Percentiles rank a stretch among this genome's conserved stretches.
phyloP scores from a whole-genome alignment of 2,113 vertebrate genomes.

The Ahaetulla prasina region DNA sequence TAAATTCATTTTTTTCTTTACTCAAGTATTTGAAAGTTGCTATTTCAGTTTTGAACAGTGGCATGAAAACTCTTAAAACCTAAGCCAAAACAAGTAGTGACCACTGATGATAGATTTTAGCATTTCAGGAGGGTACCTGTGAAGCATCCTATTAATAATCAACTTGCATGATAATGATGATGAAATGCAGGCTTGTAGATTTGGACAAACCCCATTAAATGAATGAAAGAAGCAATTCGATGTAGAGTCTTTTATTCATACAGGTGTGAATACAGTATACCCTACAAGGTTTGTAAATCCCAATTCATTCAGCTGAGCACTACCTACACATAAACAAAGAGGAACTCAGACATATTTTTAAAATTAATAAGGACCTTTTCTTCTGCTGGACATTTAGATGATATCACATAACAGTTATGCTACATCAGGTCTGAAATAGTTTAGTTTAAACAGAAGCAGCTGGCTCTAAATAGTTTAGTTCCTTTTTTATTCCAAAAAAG shows the following conservation, averaged over 20 bases:
- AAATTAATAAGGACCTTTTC: constrained; percentile 34
- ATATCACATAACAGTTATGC: constrained; percentile 51
- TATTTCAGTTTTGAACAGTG: constrained; percentile 40
- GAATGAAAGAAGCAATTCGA: neutral
- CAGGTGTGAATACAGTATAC: constrained; percentile 12
- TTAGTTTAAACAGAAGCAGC: constrained; percentile 63
- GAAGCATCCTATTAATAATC: neutral
- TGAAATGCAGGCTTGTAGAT: neutral
- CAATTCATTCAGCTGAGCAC: constrained; percentile 18
- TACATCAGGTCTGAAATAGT: constrained; percentile 52
- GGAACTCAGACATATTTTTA: constrained; percentile 37
- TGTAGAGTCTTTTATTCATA: neutral
- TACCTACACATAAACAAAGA: constrained; percentile 18
- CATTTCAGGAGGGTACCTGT: neutral
- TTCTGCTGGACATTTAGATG: constrained; percentile 43
- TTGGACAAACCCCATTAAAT: neutral
- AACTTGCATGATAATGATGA: neutral
- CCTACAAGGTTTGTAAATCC: constrained; percentile 2
- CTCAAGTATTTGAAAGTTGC: constrained; percentile 43
- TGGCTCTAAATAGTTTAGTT: constrained; percentile 47
- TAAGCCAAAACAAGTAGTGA: constrained; percentile 56
- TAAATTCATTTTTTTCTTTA: constrained; percentile 56
- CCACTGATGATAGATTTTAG: constrained; percentile 46
- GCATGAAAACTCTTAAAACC: constrained; percentile 18
- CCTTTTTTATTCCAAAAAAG: constrained; percentile 48